phyloP scores from a whole-genome alignment of 2,797 vertebrate genomes.

The Otolemur crassicaudatus region DNA sequence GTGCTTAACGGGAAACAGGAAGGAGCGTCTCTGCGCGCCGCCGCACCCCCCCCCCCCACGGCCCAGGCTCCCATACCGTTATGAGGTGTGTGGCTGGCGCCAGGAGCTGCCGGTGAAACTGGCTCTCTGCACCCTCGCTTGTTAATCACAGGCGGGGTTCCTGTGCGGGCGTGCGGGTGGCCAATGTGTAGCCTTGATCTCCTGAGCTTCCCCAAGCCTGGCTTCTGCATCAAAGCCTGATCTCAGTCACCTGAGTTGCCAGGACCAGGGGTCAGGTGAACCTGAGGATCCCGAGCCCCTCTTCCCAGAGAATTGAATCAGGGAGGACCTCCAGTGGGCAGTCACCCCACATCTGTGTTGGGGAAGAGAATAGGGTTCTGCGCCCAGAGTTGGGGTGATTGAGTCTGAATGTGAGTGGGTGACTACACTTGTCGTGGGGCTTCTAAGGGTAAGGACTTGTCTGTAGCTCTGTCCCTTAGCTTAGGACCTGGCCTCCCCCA shows the following conservation, averaged over 20 bases:
- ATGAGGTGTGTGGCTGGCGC: slow-evolving; percentile 58
- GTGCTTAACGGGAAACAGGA: slow-evolving; percentile 79
- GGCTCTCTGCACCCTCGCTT: slow-evolving; percentile 32
- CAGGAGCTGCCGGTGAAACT: slow-evolving; percentile 46
- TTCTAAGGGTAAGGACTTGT: background rate
- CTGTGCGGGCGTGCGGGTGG: background rate
- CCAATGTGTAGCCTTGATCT: slow-evolving; percentile 34
- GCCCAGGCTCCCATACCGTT: slow-evolving; percentile 70
- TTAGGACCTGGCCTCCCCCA: background rate
- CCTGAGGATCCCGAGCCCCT: background rate
- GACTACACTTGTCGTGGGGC: background rate
- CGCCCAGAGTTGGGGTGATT: background rate
- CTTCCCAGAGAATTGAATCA: background rate
- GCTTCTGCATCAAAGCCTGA: background rate
- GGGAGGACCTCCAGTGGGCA: background rate
- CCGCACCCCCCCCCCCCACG: background rate
- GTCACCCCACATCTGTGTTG: background rate
- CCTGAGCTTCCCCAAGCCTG: background rate
- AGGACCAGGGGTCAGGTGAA: background rate
- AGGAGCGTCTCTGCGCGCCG: slow-evolving; percentile 57
- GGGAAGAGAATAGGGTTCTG: background rate
- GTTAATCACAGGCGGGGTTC: slow-evolving; percentile 26
- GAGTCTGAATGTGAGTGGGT: background rate
- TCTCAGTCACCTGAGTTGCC: background rate
- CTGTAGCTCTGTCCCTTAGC: background rate